A percentile compares a stretch with the other conserved stretches of the same genome.
Conservation (phyloP, 2,797 vertebrate genomes). For the Xenentodon cancila region DNA sequence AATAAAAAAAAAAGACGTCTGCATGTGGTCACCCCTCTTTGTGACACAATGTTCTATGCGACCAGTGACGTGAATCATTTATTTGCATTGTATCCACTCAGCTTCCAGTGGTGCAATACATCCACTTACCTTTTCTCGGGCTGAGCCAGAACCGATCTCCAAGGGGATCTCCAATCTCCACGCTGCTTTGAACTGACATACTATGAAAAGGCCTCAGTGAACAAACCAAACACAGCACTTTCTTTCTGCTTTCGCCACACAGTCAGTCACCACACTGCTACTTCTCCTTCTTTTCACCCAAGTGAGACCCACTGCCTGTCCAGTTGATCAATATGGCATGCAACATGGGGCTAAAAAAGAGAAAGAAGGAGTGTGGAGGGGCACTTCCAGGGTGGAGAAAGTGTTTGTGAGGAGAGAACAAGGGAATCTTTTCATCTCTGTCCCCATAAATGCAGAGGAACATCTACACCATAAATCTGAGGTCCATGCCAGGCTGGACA, state of each 20-base stretch:
- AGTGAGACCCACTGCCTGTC: constrained; percentile 50
- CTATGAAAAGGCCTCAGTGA: constrained; percentile 12
- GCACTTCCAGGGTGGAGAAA: constrained; percentile 63
- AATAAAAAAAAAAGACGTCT: not conserved
- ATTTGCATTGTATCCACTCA: not conserved
- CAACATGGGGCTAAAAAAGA: constrained; percentile 58
- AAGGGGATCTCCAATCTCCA: constrained; percentile 75
- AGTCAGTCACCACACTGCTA: constrained; percentile 41
- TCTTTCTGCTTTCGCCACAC: constrained; percentile 26
- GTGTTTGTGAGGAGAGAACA: constrained; percentile 75
- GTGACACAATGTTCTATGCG: constrained; percentile 25
- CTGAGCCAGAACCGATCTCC: constrained; percentile 87
- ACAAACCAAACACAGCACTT: constrained; percentile 24
- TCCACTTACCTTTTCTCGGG: constrained; percentile 82
- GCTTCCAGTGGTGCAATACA: not conserved
- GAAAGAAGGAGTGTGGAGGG: constrained; percentile 57
- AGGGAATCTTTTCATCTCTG: constrained; percentile 82
- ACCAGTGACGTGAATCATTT: constrained; percentile 21
- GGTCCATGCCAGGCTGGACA: constrained; percentile 58
- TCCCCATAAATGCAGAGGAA: constrained; percentile 71
- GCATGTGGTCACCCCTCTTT: constrained; percentile 35
- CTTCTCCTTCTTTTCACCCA: constrained; percentile 44
- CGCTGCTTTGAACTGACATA: constrained; percentile 53
- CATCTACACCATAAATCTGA: constrained; percentile 81
- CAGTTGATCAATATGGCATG: constrained; percentile 39